phyloP scores from a whole-genome alignment of 2,113 vertebrate genomes.

The Mustelus asterias region DNA sequence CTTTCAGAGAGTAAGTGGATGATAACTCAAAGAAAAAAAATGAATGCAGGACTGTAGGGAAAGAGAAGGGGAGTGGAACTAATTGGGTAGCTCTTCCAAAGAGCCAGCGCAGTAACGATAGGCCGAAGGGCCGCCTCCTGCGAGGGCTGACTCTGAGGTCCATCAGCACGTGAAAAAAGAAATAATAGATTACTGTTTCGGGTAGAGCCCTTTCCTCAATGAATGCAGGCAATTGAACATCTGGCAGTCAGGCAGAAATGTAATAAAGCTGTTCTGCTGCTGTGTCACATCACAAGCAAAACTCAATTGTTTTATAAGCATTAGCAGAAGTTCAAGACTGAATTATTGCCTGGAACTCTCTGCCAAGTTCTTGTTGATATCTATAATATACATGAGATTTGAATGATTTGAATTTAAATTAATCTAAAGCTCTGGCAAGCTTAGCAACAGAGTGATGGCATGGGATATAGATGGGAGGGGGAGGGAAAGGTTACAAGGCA shows the following conservation, averaged over 20 bases:
- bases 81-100: background rate
- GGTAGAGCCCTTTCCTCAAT: background rate
- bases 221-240: background rate
- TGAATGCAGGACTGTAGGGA: background rate
- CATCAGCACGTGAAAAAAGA: background rate
- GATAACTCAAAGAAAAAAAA: background rate
- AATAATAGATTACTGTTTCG: background rate
- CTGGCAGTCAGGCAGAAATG: background rate
- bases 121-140: background rate
- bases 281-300: background rate
- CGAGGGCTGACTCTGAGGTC: background rate
- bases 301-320: background rate
- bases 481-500: background rate
- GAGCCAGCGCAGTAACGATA: background rate
- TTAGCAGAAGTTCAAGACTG: background rate
- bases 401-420: background rate
- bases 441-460: background rate
- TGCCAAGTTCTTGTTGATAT: background rate
- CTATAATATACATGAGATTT: no score
- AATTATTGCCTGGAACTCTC: background rate
- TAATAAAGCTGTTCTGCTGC: background rate
- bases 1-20: background rate
- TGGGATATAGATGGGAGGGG: no score
- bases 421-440: background rate
- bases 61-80: background rate